Conservation (phyloP, 2,797 vertebrate species). For the Peromyscus attwateri region DNA sequence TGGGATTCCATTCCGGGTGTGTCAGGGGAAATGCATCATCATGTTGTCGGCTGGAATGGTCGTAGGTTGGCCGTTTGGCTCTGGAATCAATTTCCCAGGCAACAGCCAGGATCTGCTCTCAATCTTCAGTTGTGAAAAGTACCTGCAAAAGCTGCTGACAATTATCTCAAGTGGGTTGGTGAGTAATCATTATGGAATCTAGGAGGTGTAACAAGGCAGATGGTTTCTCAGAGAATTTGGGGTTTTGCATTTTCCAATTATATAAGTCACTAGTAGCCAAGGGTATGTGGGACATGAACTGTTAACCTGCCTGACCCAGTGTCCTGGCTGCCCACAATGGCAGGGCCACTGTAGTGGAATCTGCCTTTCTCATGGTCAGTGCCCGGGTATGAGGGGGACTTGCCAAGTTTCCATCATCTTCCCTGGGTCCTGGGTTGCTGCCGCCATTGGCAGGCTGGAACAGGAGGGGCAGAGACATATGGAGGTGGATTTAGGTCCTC, state of each 20-base stretch:
- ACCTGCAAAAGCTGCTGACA: neutral
- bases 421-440: neutral
- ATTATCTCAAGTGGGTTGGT: neutral
- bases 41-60: neutral
- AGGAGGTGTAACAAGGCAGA: neutral
- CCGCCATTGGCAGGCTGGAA: neutral
- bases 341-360: neutral
- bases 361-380: neutral
- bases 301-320: neutral
- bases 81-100: neutral
- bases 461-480: neutral
- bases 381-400: neutral
- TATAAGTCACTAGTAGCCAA: neutral
- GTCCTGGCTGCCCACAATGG: neutral
- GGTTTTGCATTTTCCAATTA: too few relatives aligned
- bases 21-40: neutral
- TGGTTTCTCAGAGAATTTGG: too few relatives aligned
- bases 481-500: neutral
- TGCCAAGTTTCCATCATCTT: too few relatives aligned
- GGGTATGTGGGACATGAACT: neutral
- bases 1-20: neutral
- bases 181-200: neutral
- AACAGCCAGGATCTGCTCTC: too few relatives aligned
- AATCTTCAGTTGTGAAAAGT: neutral
- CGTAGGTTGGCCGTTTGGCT: neutral